Conservation (phyloP, 1,140 invertebrate genomes). For the Atta colombica region DNA sequence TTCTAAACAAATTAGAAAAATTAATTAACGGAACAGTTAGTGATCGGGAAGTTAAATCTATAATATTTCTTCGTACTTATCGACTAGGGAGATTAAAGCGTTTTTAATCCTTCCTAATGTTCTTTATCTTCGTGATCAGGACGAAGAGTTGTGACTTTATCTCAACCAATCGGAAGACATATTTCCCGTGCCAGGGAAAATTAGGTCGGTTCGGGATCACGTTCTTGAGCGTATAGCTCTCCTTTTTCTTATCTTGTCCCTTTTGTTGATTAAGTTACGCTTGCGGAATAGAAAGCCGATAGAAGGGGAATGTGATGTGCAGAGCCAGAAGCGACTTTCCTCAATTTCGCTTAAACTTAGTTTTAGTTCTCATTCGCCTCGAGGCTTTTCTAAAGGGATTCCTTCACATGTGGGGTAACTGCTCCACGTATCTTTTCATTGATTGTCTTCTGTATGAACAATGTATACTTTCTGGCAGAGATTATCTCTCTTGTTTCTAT, state of each 20-base stretch:
- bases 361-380: constrained; percentile 23
- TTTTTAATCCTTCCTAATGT: constrained; percentile 19
- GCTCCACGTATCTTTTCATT: constrained; percentile 31
- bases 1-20: constrained; percentile 11
- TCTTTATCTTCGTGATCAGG: constrained; percentile 11
- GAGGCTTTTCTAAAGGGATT: constrained; percentile 20
- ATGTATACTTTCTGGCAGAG: neutral
- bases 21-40: constrained; percentile 11
- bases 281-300: constrained; percentile 41
- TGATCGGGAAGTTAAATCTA: neutral
- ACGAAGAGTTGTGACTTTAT: neutral
- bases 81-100: constrained; percentile 19
- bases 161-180: constrained; percentile 19
- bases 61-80: neutral
- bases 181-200: constrained; percentile 33
- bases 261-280: constrained; percentile 60
- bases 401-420: neutral
- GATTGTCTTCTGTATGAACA: constrained; percentile 7
- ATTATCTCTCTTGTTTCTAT: neutral
- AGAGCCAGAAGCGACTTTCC: constrained; percentile 11
- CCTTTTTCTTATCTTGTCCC: constrained; percentile 38
- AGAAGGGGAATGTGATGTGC: neutral
- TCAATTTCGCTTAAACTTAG: constrained; percentile 23
- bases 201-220: constrained; percentile 44
- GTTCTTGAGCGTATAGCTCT: constrained; percentile 7